phyloP scores from a whole-genome alignment of 1,140 invertebrate genomes.

The Ganaspis sp. region DNA sequence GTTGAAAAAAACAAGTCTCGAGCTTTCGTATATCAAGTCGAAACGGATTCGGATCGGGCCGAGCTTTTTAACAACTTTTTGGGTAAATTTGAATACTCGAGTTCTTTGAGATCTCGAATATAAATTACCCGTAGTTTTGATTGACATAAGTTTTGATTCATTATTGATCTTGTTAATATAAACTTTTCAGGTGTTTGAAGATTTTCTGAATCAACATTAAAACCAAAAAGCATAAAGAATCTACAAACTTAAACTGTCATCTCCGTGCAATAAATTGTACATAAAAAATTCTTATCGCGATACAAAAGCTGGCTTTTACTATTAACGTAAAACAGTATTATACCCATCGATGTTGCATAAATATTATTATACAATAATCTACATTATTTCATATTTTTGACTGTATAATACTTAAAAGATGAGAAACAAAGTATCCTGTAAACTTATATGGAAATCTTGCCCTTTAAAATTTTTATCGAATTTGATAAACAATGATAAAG shows the following conservation, averaged over 20 bases:
- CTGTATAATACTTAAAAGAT: not conserved
- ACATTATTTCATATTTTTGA: not conserved
- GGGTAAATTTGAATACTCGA: too few species aligned
- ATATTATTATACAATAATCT: slow-evolving; percentile 7
- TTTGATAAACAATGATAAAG: not conserved
- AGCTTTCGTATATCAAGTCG: too few species aligned
- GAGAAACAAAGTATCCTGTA: not conserved
- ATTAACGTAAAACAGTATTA: slow-evolving; percentile 12
- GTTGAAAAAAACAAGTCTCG: too few species aligned
- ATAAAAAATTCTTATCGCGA: not conserved
- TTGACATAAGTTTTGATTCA: too few species aligned
- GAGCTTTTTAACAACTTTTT: too few species aligned
- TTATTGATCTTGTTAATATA: too few species aligned
- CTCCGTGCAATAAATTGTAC: not conserved
- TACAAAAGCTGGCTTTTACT: not conserved
- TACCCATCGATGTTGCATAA: not conserved
- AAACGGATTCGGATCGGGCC: too few species aligned
- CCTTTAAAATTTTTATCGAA: not conserved
- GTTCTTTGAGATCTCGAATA: too few species aligned
- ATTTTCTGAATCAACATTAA: too few species aligned
- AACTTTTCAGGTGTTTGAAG: too few species aligned
- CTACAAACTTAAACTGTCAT: slow-evolving; percentile 2
- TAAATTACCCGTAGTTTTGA: too few species aligned
- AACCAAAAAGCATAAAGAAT: not conserved
- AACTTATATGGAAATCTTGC: not conserved